These are phyloP conservation scores for Carposina sasakii DNA, from an alignment of 1,140 invertebrate genomes.

Conservation along the genomic window DNA sequence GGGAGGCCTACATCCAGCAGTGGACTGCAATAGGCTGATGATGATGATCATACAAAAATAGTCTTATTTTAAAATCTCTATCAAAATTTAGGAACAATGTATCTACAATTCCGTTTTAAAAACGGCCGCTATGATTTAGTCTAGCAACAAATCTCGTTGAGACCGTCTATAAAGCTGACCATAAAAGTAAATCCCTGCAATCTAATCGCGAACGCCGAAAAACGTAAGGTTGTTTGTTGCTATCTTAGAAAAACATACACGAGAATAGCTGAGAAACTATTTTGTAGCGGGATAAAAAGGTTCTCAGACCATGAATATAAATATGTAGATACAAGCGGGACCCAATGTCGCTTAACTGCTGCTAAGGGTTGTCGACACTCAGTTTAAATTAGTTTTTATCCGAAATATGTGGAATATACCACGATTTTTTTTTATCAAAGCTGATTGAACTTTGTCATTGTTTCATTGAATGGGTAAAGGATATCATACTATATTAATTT, in stretches of 20 bases:
- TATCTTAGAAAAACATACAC: constrained; percentile 52
- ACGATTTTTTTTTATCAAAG: too few species aligned
- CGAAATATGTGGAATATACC: not conserved
- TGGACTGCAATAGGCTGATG: too few species aligned
- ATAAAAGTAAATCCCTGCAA: constrained; percentile 70
- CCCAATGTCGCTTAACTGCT: constrained; percentile 34
- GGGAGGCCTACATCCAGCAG: too few species aligned
- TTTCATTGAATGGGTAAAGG: too few species aligned
- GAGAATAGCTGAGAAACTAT: constrained; percentile 54
- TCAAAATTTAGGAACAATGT: too few species aligned
- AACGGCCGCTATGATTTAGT: constrained; percentile 26
- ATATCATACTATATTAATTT: too few species aligned
- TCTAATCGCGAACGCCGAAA: constrained; percentile 66
- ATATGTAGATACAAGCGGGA: constrained; percentile 44
- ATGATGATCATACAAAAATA: too few species aligned
- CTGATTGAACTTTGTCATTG: too few species aligned
- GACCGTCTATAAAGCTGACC: constrained; percentile 65
- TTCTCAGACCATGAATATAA: constrained; percentile 60
- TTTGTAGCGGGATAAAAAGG: constrained; percentile 49
- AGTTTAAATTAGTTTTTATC: not conserved
- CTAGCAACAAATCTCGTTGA: constrained; percentile 42
- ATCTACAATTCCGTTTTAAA: too few species aligned
- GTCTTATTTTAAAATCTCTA: too few species aligned
- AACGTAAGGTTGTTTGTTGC: constrained; percentile 66
- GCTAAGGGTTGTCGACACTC: constrained; percentile 22